These are phyloP conservation scores for Lepidostoma basale DNA, from an alignment of 1,140 invertebrate genomes.

Conservation along the genomic window DNA sequence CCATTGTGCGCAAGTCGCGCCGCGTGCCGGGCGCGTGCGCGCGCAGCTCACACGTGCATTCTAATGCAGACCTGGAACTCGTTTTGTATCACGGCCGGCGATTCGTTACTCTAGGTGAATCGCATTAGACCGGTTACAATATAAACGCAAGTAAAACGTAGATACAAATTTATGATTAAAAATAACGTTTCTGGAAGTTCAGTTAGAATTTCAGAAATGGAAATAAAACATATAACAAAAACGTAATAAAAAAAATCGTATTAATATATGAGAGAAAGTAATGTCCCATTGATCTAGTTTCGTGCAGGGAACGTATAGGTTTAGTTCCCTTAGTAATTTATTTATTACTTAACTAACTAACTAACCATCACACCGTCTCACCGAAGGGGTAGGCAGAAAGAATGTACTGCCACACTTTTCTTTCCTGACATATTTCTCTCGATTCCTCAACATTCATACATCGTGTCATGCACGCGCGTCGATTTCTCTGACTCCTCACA, in stretches of 20 bases:
- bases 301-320: too few species aligned
- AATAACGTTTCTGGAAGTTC: neutral
- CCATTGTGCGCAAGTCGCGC: conserved; percentile 29
- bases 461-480: too few species aligned
- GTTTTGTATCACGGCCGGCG: neutral
- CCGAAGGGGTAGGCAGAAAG: too few species aligned
- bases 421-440: too few species aligned
- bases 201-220: neutral
- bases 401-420: too few species aligned
- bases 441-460: too few species aligned
- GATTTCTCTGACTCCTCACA: too few species aligned
- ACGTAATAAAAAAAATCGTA: neutral
- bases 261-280: too few species aligned
- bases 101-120: neutral
- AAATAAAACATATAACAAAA: neutral
- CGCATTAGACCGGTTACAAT: neutral
- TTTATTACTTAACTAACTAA: too few species aligned
- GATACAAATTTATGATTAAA: neutral
- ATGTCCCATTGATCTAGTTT: too few species aligned
- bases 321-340: too few species aligned
- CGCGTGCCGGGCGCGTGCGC: conserved; percentile 17
- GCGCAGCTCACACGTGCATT: conserved; percentile 17
- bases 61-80: conserved; percentile 7
- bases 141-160: neutral
- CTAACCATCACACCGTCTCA: too few species aligned